phyloP scores from a whole-genome alignment of 2,797 vertebrate genomes.

The Catamblyrhynchus diadema region DNA sequence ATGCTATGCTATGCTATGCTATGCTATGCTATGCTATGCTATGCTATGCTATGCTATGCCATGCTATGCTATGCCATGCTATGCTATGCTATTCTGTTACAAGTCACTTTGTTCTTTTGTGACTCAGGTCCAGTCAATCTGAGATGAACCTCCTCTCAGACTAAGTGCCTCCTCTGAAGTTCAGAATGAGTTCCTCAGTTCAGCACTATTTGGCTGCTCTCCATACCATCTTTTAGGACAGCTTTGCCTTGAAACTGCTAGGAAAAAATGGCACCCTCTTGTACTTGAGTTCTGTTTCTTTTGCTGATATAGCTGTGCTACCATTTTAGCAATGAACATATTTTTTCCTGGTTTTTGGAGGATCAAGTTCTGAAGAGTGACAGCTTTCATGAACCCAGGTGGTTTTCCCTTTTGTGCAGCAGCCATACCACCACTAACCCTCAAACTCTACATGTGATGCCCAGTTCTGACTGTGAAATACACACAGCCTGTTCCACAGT shows the following conservation, averaged over 20 bases:
- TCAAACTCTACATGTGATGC: background rate
- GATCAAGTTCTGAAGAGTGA: background rate
- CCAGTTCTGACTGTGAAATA: background rate
- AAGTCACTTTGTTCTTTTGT: background rate
- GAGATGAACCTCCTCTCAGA: background rate
- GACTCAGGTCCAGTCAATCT: background rate
- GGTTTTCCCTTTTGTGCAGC: background rate
- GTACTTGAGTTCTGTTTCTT: background rate
- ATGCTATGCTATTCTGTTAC: background rate
- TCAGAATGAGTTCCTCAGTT: background rate
- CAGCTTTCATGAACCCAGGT: background rate
- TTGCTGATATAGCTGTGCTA: background rate
- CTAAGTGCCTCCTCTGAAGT: background rate
- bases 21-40: background rate
- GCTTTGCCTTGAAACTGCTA: background rate
- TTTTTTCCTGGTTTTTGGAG: background rate
- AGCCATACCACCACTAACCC: background rate
- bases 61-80: background rate
- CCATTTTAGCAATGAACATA: background rate
- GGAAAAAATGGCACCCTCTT: background rate
- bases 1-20: background rate
- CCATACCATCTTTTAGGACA: background rate
- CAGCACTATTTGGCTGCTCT: background rate
- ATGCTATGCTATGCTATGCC: accelerated
- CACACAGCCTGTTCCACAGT: background rate